These are phyloP conservation scores for Idaea dimidiata DNA, from an alignment of 2,888 invertebrate species.

Conservation along the genomic window DNA sequence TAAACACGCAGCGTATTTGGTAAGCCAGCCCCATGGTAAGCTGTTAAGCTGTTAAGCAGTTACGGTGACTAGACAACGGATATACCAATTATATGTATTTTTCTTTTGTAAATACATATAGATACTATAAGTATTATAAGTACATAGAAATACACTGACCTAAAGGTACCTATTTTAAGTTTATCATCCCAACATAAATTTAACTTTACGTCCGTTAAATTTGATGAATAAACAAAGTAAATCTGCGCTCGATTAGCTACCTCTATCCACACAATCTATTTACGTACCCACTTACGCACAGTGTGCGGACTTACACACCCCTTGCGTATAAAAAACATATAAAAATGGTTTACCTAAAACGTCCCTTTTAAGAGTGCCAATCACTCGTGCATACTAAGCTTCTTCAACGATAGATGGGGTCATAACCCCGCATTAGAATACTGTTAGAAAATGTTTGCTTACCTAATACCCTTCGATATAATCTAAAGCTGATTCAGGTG, in stretches of 20 bases:
- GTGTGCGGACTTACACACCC: neutral
- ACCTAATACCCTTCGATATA: slow-evolving; percentile 20
- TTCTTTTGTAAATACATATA: too few relatives aligned
- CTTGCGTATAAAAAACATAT: neutral
- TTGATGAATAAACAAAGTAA: neutral
- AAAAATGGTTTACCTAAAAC: slow-evolving; percentile 11
- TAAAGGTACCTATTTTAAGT: neutral
- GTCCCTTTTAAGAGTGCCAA: slow-evolving; percentile 11
- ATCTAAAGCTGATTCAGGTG: slow-evolving; percentile 15
- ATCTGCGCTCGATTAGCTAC: neutral
- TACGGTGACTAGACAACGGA: too few relatives aligned
- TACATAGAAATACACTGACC: too few relatives aligned
- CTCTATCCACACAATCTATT: neutral
- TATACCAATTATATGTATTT: too few relatives aligned
- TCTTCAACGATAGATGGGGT: slow-evolving; percentile 14
- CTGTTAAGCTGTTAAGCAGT: too few relatives aligned
- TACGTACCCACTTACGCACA: neutral
- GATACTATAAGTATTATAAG: too few relatives aligned
- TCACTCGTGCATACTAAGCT: slow-evolving; percentile 18
- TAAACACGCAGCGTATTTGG: too few relatives aligned
- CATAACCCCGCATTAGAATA: slow-evolving; percentile 23
- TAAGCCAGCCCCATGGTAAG: too few relatives aligned
- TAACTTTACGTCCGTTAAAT: neutral
- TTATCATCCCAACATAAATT: neutral
- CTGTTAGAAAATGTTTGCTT: slow-evolving; percentile 23